phyloP scores from a whole-genome alignment of 2,113 vertebrate species.

The Bubo blakistoni region DNA sequence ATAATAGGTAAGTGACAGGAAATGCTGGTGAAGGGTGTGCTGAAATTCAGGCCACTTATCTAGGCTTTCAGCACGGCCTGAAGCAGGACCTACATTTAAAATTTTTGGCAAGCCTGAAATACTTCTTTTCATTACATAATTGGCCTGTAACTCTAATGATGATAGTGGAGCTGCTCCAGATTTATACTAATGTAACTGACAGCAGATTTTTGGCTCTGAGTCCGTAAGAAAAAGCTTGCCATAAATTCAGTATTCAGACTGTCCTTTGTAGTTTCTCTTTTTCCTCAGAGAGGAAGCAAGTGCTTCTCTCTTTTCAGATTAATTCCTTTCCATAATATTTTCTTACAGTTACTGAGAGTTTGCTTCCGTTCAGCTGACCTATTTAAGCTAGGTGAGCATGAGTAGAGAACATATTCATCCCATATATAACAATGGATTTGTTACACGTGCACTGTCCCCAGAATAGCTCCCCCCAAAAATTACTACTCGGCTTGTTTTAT shows the following conservation, averaged over 20 bases:
- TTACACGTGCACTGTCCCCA: background rate
- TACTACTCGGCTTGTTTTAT: conserved; percentile 15
- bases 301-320: background rate
- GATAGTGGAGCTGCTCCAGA: conserved; percentile 63
- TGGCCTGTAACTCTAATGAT: conserved; percentile 65
- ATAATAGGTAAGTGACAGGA: background rate
- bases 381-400: conserved; percentile 22
- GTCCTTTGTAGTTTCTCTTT: conserved; percentile 36
- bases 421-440: background rate
- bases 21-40: background rate
- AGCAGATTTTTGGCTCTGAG: conserved; percentile 58
- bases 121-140: conserved; percentile 62
- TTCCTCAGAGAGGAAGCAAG: background rate
- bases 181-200: conserved; percentile 58
- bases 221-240: conserved; percentile 43
- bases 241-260: conserved; percentile 34
- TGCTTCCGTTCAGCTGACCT: conserved; percentile 26
- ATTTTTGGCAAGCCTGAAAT: conserved; percentile 57
- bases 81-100: conserved; percentile 43
- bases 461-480: conserved; percentile 24
- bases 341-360: background rate
- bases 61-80: background rate
- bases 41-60: conserved; percentile 49
- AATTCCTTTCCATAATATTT: conserved; percentile 16
- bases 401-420: background rate